These are phyloP conservation scores for Siniperca scherzeri DNA, from an alignment of 2,797 vertebrate species.

Conservation along the genomic window DNA sequence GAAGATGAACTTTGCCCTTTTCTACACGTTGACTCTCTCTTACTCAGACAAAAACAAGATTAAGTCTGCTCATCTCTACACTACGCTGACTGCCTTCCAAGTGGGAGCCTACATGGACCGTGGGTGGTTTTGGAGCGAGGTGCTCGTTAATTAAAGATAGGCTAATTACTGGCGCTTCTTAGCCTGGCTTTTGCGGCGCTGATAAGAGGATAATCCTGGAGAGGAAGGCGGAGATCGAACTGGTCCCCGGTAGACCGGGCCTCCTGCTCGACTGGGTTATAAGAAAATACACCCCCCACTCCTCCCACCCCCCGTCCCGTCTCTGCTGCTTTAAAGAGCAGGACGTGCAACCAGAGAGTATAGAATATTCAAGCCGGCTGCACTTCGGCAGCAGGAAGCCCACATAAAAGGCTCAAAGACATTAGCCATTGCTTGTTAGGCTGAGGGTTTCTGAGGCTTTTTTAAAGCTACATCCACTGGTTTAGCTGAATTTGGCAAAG, in stretches of 20 bases:
- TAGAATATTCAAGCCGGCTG: constrained; percentile 81
- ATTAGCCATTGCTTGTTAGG: constrained; percentile 50
- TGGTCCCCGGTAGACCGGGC: constrained; percentile 78
- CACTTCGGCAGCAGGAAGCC: constrained; percentile 64
- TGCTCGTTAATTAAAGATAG: constrained; percentile 89
- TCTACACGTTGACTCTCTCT: constrained; percentile 71
- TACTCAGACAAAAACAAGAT: constrained; percentile 80
- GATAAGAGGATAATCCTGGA: constrained; percentile 89
- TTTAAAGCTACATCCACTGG: constrained; percentile 14
- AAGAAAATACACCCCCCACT: constrained; percentile 62
- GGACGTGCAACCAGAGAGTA: constrained; percentile 67
- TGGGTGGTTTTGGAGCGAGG: constrained; percentile 84
- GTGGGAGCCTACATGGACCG: constrained; percentile 73
- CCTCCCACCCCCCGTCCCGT: constrained; percentile 36
- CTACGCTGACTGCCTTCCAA: constrained; percentile 75
- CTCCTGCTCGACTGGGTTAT: constrained; percentile 76
- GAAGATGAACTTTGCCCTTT: constrained; percentile 81
- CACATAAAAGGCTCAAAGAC: constrained; percentile 59
- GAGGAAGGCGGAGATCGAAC: constrained; percentile 85
- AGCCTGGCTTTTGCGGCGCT: constrained; percentile 82
- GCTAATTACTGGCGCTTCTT: constrained; percentile 87
- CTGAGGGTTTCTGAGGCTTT: constrained; percentile 26
- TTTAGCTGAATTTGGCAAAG: constrained; percentile 28
- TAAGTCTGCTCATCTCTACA: constrained; percentile 75
- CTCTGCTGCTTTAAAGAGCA: constrained; percentile 73